A percentile compares a stretch with the other conserved stretches of the same genome.
Evolutionary conservation across 92 coral and sea anemone genomes (phyloP).

Genomic region (Blastomussa wellsi): DNA sequence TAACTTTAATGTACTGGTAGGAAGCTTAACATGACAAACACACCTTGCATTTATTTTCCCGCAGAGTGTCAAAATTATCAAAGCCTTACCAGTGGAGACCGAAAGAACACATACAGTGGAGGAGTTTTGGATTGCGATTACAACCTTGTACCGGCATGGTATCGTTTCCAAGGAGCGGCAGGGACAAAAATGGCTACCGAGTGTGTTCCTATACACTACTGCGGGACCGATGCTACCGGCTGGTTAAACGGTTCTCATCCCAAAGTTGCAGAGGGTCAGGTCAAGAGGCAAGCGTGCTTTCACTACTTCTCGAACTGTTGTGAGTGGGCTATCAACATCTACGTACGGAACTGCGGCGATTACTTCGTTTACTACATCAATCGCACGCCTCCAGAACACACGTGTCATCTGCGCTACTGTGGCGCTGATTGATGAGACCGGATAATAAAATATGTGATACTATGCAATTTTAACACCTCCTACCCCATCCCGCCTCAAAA

Average conservation of each 20-base stretch:
- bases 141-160: background rate
- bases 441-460: too few species aligned
- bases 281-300: background rate
- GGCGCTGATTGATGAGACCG: background rate
- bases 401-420: background rate
- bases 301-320: background rate
- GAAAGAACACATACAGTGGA: background rate
- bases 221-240: background rate
- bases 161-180: background rate
- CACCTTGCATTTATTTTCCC: too few species aligned
- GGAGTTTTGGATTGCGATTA: background rate
- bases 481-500: too few species aligned
- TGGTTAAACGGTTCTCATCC: slow-evolving; percentile 6
- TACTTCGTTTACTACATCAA: slow-evolving; percentile 3
- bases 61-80: background rate
- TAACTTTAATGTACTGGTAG: too few species aligned
- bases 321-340: background rate
- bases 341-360: background rate
- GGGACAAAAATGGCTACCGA: background rate
- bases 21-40: background rate
- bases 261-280: background rate
- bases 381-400: background rate
- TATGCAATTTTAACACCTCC: too few species aligned
- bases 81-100: background rate
- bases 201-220: background rate